A percentile compares a stretch with the other conserved stretches of the same genome.
Conservation (phyloP, 2,797 vertebrate genomes). For the Sarcophilus harrisii region DNA sequence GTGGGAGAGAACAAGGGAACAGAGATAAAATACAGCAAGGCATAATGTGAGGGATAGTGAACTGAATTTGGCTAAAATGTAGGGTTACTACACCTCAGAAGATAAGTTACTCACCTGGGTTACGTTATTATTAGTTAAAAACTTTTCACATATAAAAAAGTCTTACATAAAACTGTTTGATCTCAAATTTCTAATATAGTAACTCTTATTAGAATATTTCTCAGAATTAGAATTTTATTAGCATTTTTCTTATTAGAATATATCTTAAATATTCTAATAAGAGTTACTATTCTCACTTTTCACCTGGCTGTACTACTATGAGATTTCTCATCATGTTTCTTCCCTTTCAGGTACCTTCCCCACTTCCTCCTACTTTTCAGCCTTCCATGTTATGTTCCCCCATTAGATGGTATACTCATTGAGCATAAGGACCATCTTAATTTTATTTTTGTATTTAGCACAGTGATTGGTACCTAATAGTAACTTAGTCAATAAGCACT, state of each 20-base stretch:
- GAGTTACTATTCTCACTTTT: not conserved
- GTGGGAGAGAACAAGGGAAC: not conserved
- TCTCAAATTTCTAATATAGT: not conserved
- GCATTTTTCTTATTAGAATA: no score
- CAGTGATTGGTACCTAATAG: not conserved
- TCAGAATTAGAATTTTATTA: no score
- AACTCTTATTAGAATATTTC: no score
- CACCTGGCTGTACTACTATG: not conserved
- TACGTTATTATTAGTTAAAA: not conserved
- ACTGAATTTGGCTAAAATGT: not conserved
- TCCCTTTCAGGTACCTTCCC: not conserved
- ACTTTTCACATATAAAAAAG: not conserved
- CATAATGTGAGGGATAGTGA: not conserved
- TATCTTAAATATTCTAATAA: not conserved
- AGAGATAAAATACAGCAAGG: not conserved
- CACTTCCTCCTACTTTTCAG: not conserved
- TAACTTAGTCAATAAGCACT: not conserved
- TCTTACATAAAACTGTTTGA: not conserved
- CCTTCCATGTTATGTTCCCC: not conserved
- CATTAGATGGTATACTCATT: not conserved
- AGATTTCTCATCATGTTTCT: not conserved
- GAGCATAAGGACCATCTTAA: not conserved
- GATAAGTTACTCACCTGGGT: not conserved
- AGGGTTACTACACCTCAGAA: not conserved
- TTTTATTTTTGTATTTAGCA: not conserved